Percentiles rank a stretch among this genome's conserved stretches.
Evolutionary conservation across 2,797 vertebrate genomes (phyloP).

Genomic region (Steatocranus sp.): DNA sequence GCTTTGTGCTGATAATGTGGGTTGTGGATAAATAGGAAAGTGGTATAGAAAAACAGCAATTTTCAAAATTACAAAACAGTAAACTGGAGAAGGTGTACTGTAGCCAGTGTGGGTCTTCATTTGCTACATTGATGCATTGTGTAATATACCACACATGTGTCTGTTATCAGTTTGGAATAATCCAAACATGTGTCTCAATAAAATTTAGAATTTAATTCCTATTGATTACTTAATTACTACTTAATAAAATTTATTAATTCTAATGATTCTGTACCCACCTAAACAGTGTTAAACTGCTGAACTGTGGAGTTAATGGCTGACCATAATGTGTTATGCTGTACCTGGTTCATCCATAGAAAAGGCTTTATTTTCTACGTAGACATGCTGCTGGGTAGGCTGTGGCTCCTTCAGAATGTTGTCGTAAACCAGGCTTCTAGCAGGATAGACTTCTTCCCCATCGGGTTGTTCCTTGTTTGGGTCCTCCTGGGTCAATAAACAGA

Average conservation of each 20-base stretch:
- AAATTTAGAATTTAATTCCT: not conserved
- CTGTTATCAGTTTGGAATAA: not conserved
- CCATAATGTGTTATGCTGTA: conserved; percentile 39
- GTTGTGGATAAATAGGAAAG: not conserved
- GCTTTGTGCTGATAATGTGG: not conserved
- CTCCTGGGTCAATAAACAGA: conserved; percentile 79
- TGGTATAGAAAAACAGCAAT: not conserved
- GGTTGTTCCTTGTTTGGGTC: conserved; percentile 54
- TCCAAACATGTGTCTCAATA: not conserved
- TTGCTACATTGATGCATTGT: not conserved
- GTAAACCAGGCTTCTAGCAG: conserved; percentile 79
- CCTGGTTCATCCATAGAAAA: conserved; percentile 88
- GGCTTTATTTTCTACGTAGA: conserved; percentile 88
- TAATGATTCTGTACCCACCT: not conserved
- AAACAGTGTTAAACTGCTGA: not conserved
- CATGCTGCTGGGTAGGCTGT: conserved; percentile 50
- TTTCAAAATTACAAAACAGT: not conserved
- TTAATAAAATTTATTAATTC: not conserved
- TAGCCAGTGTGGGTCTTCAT: not conserved
- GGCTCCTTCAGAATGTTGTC: conserved; percentile 85
- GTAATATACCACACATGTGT: not conserved
- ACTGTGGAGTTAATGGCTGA: not conserved
- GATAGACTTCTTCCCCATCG: conserved; percentile 81
- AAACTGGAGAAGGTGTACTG: not conserved
- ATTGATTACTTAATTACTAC: not conserved